These are phyloP conservation scores for Ictalurus punctatus DNA, from an alignment of 2,113 vertebrate genomes.

Conservation along the genomic window DNA sequence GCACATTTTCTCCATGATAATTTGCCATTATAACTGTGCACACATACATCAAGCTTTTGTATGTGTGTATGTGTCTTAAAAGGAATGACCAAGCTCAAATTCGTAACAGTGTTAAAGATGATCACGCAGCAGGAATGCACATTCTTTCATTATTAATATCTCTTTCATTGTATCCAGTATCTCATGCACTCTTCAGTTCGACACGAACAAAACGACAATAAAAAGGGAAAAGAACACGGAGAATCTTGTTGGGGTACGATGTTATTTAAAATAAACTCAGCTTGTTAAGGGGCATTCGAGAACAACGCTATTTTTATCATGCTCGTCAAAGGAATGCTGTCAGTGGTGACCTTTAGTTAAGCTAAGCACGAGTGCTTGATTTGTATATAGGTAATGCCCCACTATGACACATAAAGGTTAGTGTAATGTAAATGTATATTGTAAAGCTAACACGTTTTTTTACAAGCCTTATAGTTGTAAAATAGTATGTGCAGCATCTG, in stretches of 20 bases:
- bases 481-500: slow-evolving; percentile 67
- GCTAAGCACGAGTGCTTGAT: slow-evolving; percentile 66
- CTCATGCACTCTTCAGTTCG: slow-evolving; percentile 44
- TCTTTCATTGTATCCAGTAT: slow-evolving; percentile 27
- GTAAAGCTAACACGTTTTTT: slow-evolving; percentile 79
- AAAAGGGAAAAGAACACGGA: slow-evolving; percentile 14
- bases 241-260: slow-evolving; percentile 16
- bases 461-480: slow-evolving; percentile 77
- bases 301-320: slow-evolving; percentile 65
- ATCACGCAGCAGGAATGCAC: slow-evolving; percentile 43
- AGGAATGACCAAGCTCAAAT: slow-evolving; percentile 41
- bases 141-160: slow-evolving; percentile 42
- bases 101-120: slow-evolving; percentile 63
- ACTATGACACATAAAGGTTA: slow-evolving; percentile 60
- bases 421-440: slow-evolving; percentile 70
- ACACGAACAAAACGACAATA: slow-evolving; percentile 29
- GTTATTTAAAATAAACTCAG: slow-evolving; percentile 69
- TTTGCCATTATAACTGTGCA: neutral
- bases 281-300: slow-evolving; percentile 68
- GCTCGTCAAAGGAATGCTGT: slow-evolving; percentile 65
- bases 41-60: neutral
- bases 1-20: slow-evolving; percentile 2
- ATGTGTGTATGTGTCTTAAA: slow-evolving; percentile 21
- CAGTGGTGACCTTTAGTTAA: slow-evolving; percentile 57
- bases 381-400: slow-evolving; percentile 71